Evolutionary conservation across 2,797 vertebrate species (phyloP).

Genomic region (Alectoris magna): DNA sequence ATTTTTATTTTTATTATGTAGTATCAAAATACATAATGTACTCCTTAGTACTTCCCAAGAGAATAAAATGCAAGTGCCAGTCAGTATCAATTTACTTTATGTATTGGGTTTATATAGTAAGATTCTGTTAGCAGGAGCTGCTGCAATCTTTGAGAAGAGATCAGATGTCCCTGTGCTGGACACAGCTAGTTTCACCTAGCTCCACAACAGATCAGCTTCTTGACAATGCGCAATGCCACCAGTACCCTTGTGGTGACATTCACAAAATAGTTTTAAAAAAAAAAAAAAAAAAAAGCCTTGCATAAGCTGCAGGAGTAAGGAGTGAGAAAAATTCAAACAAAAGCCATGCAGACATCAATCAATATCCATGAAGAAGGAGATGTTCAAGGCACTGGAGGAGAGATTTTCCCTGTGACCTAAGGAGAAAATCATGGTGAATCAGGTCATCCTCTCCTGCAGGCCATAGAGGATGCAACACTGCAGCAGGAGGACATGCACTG

Average conservation of each 20-base stretch:
- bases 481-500: not conserved
- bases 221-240: not conserved
- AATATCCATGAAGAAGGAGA: not conserved
- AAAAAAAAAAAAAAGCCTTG: not conserved
- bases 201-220: not conserved
- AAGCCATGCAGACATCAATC: not conserved
- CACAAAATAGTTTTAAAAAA: not conserved
- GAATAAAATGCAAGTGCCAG: not conserved
- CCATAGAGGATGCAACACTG: not conserved
- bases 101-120: not conserved
- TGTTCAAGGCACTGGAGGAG: not conserved
- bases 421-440: not conserved
- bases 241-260: no score
- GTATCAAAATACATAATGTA: not conserved
- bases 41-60: not conserved
- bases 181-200: not conserved
- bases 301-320: not conserved
- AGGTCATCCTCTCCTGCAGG: not conserved
- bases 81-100: not conserved
- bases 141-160: not conserved
- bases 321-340: not conserved
- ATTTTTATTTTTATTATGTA: not conserved
- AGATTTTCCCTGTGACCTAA: not conserved
- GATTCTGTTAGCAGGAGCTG: not conserved
- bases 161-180: not conserved